These are phyloP conservation scores for Pangasius krempfi DNA, from an alignment of 2,797 vertebrate genomes.

Conservation along the genomic window DNA sequence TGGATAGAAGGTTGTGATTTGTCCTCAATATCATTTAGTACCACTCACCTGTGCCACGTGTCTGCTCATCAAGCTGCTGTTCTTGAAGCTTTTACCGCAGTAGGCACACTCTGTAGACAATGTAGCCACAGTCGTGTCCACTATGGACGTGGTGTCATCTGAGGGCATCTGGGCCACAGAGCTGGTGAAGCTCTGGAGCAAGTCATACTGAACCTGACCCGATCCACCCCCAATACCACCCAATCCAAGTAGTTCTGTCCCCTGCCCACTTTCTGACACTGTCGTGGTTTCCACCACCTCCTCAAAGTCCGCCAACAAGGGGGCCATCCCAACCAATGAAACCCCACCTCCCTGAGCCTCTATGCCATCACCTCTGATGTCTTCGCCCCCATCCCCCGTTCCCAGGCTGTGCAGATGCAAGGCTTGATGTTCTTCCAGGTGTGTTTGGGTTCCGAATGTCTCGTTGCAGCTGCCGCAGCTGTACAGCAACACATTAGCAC, in stretches of 20 bases:
- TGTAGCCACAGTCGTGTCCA: conserved; percentile 59
- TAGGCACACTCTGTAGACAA: conserved; percentile 78
- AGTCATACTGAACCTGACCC: conserved; percentile 77
- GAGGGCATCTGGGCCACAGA: conserved; percentile 72
- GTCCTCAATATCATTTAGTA: neutral
- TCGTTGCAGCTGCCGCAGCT: conserved; percentile 85
- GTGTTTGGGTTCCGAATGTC: conserved; percentile 82
- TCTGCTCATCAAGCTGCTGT: conserved; percentile 82
- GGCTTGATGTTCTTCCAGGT: conserved; percentile 84
- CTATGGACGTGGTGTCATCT: conserved; percentile 66
- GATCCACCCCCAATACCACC: conserved; percentile 58
- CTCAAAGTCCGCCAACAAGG: conserved; percentile 80
- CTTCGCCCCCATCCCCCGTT: conserved; percentile 48
- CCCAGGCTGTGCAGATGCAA: conserved; percentile 70
- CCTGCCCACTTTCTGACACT: conserved; percentile 74
- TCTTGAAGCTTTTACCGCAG: conserved; percentile 89
- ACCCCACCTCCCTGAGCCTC: conserved; percentile 69
- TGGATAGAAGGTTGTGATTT: neutral
- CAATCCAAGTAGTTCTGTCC: conserved; percentile 75
- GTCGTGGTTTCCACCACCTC: conserved; percentile 83
- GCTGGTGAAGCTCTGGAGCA: conserved; percentile 78
- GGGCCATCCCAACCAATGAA: conserved; percentile 75
- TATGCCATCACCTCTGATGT: conserved; percentile 56
- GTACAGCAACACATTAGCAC: conserved; percentile 81
- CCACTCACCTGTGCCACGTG: conserved; percentile 78